These are phyloP conservation scores for Turritopsis dohrnii DNA, from an alignment of 30 jellyfish, hydroid and myxozoan species.

Conservation along the genomic window DNA sequence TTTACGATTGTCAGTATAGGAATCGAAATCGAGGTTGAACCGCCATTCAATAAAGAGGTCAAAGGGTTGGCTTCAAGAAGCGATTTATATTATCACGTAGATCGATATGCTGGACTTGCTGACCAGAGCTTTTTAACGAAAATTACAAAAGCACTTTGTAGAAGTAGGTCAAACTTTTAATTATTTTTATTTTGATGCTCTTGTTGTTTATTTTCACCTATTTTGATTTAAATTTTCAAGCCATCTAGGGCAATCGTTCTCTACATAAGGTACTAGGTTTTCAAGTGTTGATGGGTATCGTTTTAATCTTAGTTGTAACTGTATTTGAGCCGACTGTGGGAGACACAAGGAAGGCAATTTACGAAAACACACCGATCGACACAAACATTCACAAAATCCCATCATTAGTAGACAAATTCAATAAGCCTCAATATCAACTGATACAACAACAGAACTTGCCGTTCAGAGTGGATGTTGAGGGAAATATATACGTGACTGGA, in stretches of 20 bases:
- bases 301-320: background rate
- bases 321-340: background rate
- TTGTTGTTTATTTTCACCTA: too few species aligned
- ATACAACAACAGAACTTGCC: constrained; percentile 4
- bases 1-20: constrained; percentile 1
- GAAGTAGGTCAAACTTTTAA: background rate
- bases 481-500: constrained; percentile 46
- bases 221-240: too few species aligned
- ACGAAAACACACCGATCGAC: constrained; percentile 56
- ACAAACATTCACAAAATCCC: constrained; percentile 38
- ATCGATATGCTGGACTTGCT: background rate
- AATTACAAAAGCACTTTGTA: constrained; percentile 3
- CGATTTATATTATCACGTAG: background rate
- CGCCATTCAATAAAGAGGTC: background rate
- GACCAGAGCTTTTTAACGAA: background rate
- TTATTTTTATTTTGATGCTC: too few species aligned
- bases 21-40: background rate
- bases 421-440: constrained; percentile 48
- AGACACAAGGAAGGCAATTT: constrained; percentile 3
- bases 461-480: constrained; percentile 18
- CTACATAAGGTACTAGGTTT: too few species aligned
- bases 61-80: background rate
- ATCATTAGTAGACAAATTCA: constrained; percentile 35
- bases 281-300: too few species aligned
- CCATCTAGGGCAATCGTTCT: too few species aligned